Evolutionary conservation across 2,888 invertebrate genomes (phyloP), one percentile per base, ranked within the genome.

Genomic region (Spialia ferax): DNA sequence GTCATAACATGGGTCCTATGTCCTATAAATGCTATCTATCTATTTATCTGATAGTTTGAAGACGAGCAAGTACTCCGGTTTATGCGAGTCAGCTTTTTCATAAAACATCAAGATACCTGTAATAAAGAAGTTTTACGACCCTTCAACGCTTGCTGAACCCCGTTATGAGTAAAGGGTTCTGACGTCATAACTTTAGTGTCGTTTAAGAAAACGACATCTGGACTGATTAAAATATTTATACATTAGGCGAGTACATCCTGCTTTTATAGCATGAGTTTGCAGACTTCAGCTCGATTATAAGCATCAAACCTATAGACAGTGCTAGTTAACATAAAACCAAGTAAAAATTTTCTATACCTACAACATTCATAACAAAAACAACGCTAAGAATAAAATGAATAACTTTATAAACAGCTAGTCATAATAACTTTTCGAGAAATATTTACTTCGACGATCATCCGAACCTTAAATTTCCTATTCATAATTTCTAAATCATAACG

Each of bases 81-180:
- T 59, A 66, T 42, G 66, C 62, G 61, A 70, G 69, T 48, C 62
- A 57, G 68, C 69, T 73, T 74, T 73, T 75, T 72, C 71, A 70
- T 72, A 70, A 70, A 76, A 72, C 63, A 70, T 48, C 73, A 61
- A 69, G 61, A 71, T 67, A 73, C 64, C 57, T 68, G 69, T 69
- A 69, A 68, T 73, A 71, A 74, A 73, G 65, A 74, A 72, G 67
- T 69, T 73, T 73, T 71, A 69, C 61, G 59, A 55, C 59, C 66
- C 63, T 56, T 67, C 63, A 66, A 69, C 69, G 67, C 67, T 63
- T 57, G 67, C 63, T 69, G 63, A 67, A 54, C 42, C 42, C 63
- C 29, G 62, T 68, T 63, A 68, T 63, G 57, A 57, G 52, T 48
- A 57, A 61, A 67, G 67, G 66, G 66, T 52, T 54, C 60, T 50